phyloP scores from a whole-genome alignment of 2,113 vertebrate genomes.

The Boleophthalmus pectinirostris region DNA sequence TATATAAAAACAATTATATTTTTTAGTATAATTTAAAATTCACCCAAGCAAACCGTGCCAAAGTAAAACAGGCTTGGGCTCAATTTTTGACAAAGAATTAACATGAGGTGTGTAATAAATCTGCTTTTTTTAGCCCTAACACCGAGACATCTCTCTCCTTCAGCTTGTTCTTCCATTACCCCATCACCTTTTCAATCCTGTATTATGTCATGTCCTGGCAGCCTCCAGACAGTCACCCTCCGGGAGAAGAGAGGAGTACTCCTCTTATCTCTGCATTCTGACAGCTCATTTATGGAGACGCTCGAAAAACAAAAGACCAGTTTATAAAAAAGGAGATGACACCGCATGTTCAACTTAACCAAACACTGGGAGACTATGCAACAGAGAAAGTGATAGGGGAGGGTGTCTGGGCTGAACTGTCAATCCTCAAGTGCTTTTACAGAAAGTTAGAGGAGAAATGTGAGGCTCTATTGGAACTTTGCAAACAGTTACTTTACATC shows the following conservation, averaged over 20 bases:
- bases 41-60: too few species aligned
- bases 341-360: neutral
- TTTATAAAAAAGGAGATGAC: conserved; percentile 5
- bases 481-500: neutral
- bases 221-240: neutral
- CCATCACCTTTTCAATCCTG: neutral
- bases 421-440: neutral
- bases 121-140: neutral
- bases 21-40: too few species aligned
- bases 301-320: neutral
- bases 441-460: neutral
- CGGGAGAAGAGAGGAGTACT: neutral
- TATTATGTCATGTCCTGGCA: neutral
- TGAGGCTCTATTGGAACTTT: neutral
- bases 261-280: neutral
- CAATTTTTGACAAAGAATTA: too few species aligned
- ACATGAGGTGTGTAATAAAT: too few species aligned
- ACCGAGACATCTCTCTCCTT: neutral
- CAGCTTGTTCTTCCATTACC: neutral
- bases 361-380: neutral
- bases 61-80: too few species aligned
- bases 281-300: conserved; percentile 16
- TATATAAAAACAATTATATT: too few species aligned
- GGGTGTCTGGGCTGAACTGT: neutral
- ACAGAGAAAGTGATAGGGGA: neutral